Evolutionary conservation across 2,113 vertebrate genomes (phyloP).

Genomic region (Xenotilapia caudafasciata): DNA sequence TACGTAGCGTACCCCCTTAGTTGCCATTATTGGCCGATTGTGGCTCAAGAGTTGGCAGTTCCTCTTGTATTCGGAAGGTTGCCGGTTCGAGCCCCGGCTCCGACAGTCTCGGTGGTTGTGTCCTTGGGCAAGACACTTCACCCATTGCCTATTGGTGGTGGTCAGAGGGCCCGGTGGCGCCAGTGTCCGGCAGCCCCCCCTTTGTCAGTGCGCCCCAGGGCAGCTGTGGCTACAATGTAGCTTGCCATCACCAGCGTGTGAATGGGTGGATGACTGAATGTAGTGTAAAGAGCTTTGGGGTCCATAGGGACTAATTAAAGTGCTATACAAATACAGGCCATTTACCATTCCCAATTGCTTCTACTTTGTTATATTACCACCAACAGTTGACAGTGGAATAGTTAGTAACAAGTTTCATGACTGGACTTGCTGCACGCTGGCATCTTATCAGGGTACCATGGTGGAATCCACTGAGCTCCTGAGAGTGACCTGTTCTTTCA

Average conservation of each 20-base stretch:
- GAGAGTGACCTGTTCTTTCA: background rate
- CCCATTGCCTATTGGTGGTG: background rate
- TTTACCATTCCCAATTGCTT: background rate
- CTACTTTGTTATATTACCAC: background rate
- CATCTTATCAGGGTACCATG: background rate
- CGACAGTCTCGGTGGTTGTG: fast-evolving
- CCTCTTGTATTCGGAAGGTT: background rate
- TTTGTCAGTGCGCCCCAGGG: background rate
- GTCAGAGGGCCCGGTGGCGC: background rate
- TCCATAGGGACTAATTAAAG: background rate
- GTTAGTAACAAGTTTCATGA: background rate
- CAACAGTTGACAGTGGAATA: background rate
- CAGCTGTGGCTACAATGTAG: background rate
- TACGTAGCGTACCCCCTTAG: background rate
- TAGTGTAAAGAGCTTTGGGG: too few relatives aligned
- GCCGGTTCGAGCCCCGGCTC: background rate
- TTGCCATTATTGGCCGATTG: background rate
- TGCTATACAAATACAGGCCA: background rate
- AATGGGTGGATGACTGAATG: background rate
- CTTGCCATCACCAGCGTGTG: background rate
- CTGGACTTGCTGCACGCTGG: background rate
- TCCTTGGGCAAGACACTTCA: background rate
- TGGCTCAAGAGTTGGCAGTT: background rate
- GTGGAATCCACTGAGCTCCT: background rate
- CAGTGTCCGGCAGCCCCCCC: fast-evolving